Percentiles rank a stretch among this genome's conserved stretches.
Evolutionary conservation across 2,888 invertebrate species (phyloP).

Genomic region (Ommatoiulus sabulosus): DNA sequence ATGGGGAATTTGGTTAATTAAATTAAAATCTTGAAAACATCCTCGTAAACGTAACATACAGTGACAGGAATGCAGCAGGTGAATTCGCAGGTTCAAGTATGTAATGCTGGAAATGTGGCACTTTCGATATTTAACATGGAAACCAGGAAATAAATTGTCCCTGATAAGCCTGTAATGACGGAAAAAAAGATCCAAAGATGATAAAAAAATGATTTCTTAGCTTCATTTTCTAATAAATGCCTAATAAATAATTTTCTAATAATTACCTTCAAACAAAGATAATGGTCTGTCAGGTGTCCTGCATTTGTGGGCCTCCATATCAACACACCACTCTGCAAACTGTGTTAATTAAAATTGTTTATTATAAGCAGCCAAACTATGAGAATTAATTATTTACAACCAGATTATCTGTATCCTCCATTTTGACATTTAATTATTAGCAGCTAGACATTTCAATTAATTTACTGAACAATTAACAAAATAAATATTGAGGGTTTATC

Average conservation of each 20-base stretch:
- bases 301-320: slow-evolving; percentile 76
- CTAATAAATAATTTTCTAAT: no score
- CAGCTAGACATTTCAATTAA: no score
- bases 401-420: no score
- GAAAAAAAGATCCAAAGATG: slow-evolving; percentile 56
- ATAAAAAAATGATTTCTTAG: slow-evolving; percentile 37
- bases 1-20: no score
- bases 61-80: background rate
- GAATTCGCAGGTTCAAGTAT: background rate
- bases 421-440: no score
- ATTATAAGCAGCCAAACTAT: no score
- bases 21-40: no score
- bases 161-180: slow-evolving; percentile 71
- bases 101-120: slow-evolving; percentile 82
- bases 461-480: no score
- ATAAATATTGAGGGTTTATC: no score
- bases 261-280: slow-evolving; percentile 82
- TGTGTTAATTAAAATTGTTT: slow-evolving; percentile 67
- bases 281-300: slow-evolving; percentile 81
- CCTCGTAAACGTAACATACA: no score
- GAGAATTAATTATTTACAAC: no score
- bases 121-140: slow-evolving; percentile 76
- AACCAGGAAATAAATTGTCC: slow-evolving; percentile 79
- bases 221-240: background rate
- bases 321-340: slow-evolving; percentile 85